A percentile compares a stretch with the other conserved stretches of the same genome.
These are phyloP conservation scores for Buceros bicornis DNA, from an alignment of 2,797 vertebrate species.

Conservation along the genomic window DNA sequence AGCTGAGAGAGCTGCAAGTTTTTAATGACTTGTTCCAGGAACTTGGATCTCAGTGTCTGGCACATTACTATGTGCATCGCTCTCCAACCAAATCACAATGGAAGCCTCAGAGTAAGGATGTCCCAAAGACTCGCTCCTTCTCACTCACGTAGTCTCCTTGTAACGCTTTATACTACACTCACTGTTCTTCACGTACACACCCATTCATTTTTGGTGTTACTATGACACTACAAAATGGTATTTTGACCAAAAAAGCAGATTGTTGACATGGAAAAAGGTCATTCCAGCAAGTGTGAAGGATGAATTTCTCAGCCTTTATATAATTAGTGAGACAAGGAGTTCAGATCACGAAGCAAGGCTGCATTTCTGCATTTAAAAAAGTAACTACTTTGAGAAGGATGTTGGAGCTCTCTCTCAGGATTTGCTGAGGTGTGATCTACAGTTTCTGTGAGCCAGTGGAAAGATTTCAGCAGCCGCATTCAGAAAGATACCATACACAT, in stretches of 20 bases:
- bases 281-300: background rate
- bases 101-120: background rate
- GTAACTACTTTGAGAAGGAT: background rate
- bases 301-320: background rate
- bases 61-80: background rate
- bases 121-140: background rate
- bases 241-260: background rate
- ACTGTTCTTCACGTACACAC: background rate
- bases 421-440: accelerated
- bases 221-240: background rate
- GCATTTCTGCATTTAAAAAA: accelerated
- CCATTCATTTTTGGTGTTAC: background rate
- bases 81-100: background rate
- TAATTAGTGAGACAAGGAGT: accelerated
- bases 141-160: background rate
- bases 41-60: background rate
- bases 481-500: too few species aligned
- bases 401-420: accelerated
- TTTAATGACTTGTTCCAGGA: background rate
- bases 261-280: too few species aligned
- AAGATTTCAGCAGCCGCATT: background rate
- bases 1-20: background rate
- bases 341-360: accelerated
- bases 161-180: background rate
- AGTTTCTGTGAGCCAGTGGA: background rate